Evolutionary conservation across 2,888 invertebrate species (phyloP).

Genomic region (Ypsolopha scabrella): DNA sequence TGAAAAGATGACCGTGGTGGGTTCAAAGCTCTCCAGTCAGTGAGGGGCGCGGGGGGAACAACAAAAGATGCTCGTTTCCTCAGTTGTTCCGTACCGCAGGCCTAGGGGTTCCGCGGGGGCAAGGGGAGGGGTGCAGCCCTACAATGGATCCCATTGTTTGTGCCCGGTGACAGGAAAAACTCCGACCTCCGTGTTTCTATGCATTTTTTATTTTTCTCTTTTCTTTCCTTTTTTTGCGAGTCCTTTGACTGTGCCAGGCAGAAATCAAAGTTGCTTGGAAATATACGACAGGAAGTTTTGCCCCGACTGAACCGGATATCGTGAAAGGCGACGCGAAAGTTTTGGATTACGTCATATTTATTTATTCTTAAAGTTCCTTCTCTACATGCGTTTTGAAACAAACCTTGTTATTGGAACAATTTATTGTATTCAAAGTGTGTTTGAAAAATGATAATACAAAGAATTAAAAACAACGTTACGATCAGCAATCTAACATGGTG

Average conservation of each 20-base stretch:
- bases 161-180: conserved; percentile 70
- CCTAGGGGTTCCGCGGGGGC: conserved; percentile 19
- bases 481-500: conserved; percentile 7
- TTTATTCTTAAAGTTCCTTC: no score
- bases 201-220: conserved; percentile 64
- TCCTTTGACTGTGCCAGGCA: conserved; percentile 48
- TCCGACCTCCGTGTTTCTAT: conserved; percentile 68
- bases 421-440: no score
- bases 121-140: conserved; percentile 25
- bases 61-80: conserved; percentile 70
- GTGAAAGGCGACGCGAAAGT: not conserved
- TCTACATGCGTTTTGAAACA: no score
- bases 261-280: conserved; percentile 57
- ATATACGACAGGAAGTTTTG: conserved; percentile 12
- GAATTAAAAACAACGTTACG: no score
- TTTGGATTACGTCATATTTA: no score
- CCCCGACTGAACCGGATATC: not conserved
- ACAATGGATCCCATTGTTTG: conserved; percentile 66
- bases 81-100: conserved; percentile 33
- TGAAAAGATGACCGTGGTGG: conserved; percentile 63
- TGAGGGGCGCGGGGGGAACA: conserved; percentile 38
- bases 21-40: conserved; percentile 60
- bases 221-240: conserved; percentile 37
- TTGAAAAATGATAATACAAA: no score
- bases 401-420: no score